Percentiles rank a stretch among this genome's conserved stretches.
These are phyloP conservation scores for Cryptus armator DNA, from an alignment of 2,888 invertebrate species.

Conservation along the genomic window DNA sequence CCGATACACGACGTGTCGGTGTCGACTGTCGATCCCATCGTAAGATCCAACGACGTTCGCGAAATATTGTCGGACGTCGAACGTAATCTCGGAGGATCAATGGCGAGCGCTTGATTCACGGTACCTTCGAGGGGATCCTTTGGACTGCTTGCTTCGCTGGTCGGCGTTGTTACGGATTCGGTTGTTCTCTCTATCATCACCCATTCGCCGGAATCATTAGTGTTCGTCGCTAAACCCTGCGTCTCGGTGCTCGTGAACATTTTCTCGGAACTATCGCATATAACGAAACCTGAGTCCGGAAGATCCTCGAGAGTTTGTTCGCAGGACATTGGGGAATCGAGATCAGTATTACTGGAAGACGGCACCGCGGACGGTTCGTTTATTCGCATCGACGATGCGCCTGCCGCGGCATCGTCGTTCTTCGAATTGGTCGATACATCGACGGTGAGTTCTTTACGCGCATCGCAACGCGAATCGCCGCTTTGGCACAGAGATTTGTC, in stretches of 20 bases:
- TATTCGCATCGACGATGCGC: slow-evolving; percentile 69
- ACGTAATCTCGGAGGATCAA: slow-evolving; percentile 75
- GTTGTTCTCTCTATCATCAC: slow-evolving; percentile 80
- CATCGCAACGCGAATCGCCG: slow-evolving; percentile 57
- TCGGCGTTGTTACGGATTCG: slow-evolving; percentile 78
- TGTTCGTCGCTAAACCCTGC: slow-evolving; percentile 74
- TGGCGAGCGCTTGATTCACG: slow-evolving; percentile 78
- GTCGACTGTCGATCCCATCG: slow-evolving; percentile 81
- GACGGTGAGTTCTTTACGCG: slow-evolving; percentile 47
- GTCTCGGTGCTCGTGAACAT: slow-evolving; percentile 80
- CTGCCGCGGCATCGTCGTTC: slow-evolving; percentile 63
- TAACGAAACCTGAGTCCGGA: slow-evolving; percentile 79
- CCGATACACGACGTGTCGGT: slow-evolving; percentile 81
- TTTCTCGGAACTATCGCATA: slow-evolving; percentile 79
- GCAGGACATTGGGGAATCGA: slow-evolving; percentile 83
- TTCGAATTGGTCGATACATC: slow-evolving; percentile 57
- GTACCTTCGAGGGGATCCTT: slow-evolving; percentile 78
- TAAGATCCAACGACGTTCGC: slow-evolving; percentile 80
- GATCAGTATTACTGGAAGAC: slow-evolving; percentile 79
- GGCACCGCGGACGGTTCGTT: slow-evolving; percentile 72
- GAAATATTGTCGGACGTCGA: slow-evolving; percentile 81
- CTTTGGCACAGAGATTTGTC: slow-evolving; percentile 55
- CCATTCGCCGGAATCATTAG: slow-evolving; percentile 81
- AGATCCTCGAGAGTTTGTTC: slow-evolving; percentile 81
- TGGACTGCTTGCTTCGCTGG: slow-evolving; percentile 78